Evolutionary conservation across 2,797 vertebrate species (phyloP), one percentile per base, ranked within the genome.

Genomic region (Streptopelia turtur): DNA sequence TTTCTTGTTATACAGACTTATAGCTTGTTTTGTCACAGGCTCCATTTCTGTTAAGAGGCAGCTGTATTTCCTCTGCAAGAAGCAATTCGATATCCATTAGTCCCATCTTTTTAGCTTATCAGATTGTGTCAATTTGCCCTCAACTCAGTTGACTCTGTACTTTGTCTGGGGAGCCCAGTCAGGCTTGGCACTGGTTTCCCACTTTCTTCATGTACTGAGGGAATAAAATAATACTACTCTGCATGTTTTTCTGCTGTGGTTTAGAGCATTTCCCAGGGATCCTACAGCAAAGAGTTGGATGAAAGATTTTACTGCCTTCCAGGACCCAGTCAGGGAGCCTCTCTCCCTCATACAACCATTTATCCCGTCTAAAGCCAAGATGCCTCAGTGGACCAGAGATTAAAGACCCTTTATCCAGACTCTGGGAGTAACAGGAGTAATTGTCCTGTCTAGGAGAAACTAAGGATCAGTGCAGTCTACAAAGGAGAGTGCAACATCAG

Each of bases 31-130:
- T 63, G 61, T 68, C 8, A 2, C 7, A 55, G 65, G 7, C 9
- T 91, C 17, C 14, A 12, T 87, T 91, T 86, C 66, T 88, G 20
- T 13, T 13, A 57, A 81, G 33, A 78, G 57, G 18, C 25, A 75
- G 35, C 41, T 55, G 45, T 81, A 78, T 87, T 91, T 91, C 59
- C 76, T 56, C 33, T 95, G 69, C 31, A 93, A 89, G 47, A 63
- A 92, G n/a, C 3, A 80, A 65, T 82, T 60, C 53, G 28, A 27
- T 94, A 68, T 56, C 12, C 45, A 64, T 91, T 0, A 7, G 91
- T 86, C 55, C 10, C 30, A 28, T 66, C 43, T 75, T 85, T 83
- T 63, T 55, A 56, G 56, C 45, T 82, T 21, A 81, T 41, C 61
- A 13, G 28, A 28, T 87, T 82, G 91, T 28, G 65, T 60, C 55